phyloP scores from a whole-genome alignment of 53 echinoderm and acorn worm genomes.

The Actinopyga echinites region DNA sequence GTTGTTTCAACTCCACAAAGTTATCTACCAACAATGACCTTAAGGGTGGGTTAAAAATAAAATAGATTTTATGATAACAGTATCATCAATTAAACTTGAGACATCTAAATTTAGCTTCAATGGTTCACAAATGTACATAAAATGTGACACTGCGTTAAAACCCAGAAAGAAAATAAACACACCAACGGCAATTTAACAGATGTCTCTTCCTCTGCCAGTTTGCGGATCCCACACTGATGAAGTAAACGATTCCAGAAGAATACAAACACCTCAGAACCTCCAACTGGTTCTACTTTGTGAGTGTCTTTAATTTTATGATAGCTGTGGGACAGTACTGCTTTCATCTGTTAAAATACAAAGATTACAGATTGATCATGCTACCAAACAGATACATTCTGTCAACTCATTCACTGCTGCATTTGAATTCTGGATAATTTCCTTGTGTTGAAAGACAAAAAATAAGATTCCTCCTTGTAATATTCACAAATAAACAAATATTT shows the following conservation, averaged over 20 bases:
- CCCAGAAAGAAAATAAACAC: neutral
- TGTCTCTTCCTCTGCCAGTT: conserved; percentile 57
- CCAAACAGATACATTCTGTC: neutral
- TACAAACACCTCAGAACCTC: conserved; percentile 71
- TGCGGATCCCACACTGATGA: conserved; percentile 60
- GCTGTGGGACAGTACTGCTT: conserved; percentile 80
- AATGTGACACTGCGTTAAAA: neutral
- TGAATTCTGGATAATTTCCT: neutral
- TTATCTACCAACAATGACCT: no score
- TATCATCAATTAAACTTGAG: no score
- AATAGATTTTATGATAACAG: no score
- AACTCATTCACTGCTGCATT: no score
- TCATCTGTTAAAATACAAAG: conserved; percentile 43
- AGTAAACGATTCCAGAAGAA: conserved; percentile 94
- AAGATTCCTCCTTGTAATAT: neutral
- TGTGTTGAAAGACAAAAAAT: neutral
- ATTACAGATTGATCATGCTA: no score
- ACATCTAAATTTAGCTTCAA: no score
- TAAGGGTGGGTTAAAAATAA: no score
- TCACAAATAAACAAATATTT: no score
- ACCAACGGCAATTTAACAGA: conserved; percentile 77
- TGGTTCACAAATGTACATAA: neutral
- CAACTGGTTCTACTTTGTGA: conserved; percentile 56
- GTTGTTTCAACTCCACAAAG: no score
- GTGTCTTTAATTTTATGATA: conserved; percentile 74